Conservation (phyloP, 2,888 invertebrate species). For the Thereva unica region DNA sequence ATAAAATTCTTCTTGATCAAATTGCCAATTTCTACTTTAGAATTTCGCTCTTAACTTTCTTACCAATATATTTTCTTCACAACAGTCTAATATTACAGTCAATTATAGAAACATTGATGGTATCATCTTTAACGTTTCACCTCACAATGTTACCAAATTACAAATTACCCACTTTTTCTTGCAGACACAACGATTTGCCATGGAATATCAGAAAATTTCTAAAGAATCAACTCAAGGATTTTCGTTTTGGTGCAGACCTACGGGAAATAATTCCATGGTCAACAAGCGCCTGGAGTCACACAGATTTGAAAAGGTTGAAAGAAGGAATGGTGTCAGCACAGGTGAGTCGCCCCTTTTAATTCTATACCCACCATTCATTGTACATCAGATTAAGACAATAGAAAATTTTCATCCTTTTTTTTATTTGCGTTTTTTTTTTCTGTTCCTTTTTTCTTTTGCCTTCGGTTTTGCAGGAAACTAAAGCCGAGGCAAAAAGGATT, state of each 20-base stretch:
- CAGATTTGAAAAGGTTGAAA: conserved; percentile 72
- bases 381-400: background rate
- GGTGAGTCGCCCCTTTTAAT: conserved; percentile 55
- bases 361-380: background rate
- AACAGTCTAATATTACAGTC: too few species aligned
- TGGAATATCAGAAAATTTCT: conserved; percentile 72
- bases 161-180: conserved; percentile 26
- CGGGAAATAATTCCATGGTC: conserved; percentile 75
- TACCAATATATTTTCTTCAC: too few species aligned
- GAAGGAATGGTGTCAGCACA: conserved; percentile 78
- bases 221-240: conserved; percentile 65
- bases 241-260: conserved; percentile 69
- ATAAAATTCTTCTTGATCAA: too few species aligned
- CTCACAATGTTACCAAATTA: background rate
- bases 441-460: too few species aligned
- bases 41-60: too few species aligned
- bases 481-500: too few species aligned
- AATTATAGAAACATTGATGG: too few species aligned
- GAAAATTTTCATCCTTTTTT: too few species aligned
- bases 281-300: conserved; percentile 77
- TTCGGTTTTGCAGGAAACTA: too few species aligned
- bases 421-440: too few species aligned
- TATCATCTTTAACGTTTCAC: background rate
- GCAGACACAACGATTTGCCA: conserved; percentile 65
- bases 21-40: too few species aligned